phyloP scores from a whole-genome alignment of 2,113 vertebrate species.

The Cochlearius cochlearius region DNA sequence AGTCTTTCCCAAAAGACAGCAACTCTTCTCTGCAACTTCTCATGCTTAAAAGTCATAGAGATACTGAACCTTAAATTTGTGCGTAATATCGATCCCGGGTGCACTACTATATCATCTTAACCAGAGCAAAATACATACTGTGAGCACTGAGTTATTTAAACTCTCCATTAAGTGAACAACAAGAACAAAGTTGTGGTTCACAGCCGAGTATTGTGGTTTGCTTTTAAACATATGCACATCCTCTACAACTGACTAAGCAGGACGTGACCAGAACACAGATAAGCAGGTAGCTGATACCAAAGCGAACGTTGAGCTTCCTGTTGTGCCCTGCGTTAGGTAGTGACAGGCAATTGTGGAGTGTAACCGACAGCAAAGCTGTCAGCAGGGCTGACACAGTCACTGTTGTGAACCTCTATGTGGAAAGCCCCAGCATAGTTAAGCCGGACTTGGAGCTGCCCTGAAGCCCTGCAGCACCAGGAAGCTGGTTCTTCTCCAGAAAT shows the following conservation, averaged over 20 bases:
- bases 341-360: neutral
- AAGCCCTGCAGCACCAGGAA: neutral
- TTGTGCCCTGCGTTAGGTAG: neutral
- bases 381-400: neutral
- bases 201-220: neutral
- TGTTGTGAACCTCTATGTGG: neutral
- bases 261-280: neutral
- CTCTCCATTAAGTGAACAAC: neutral
- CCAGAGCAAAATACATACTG: neutral
- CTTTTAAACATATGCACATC: neutral
- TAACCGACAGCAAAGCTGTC: neutral
- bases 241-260: neutral
- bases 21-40: neutral
- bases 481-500: neutral
- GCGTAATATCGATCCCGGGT: neutral
- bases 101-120: neutral
- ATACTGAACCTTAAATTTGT: neutral
- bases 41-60: neutral
- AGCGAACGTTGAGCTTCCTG: neutral
- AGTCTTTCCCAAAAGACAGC: neutral
- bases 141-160: neutral
- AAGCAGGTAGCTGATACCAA: neutral
- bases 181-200: neutral
- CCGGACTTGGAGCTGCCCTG: neutral
- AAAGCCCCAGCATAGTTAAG: neutral